These are phyloP conservation scores for Diloba caeruleocephala DNA, from an alignment of 2,888 invertebrate species.

Conservation along the genomic window DNA sequence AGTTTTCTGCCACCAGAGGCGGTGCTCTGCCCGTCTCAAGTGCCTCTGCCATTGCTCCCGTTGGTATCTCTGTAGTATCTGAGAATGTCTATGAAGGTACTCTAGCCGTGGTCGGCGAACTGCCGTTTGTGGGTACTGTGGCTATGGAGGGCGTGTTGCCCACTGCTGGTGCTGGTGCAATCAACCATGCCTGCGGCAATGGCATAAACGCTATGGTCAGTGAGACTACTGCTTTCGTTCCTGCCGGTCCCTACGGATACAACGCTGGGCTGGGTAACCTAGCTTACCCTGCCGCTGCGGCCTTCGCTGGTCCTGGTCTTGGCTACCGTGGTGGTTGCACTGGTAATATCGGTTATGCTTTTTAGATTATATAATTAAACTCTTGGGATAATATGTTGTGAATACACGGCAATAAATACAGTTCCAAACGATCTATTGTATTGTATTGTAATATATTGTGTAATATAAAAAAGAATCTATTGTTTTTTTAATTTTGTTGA, in stretches of 20 bases:
- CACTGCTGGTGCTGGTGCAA: conserved; percentile 53
- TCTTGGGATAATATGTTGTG: no score
- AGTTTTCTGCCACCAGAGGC: conserved; percentile 25
- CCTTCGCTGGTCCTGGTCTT: no score
- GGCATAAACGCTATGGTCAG: conserved; percentile 50
- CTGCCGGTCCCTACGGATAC: background rate
- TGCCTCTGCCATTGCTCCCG: conserved; percentile 31
- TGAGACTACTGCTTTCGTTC: conserved; percentile 6
- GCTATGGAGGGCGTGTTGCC: conserved; percentile 55
- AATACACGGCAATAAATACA: no score
- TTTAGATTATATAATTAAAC: no score
- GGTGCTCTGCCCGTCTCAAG: conserved; percentile 45
- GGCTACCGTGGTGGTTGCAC: no score
- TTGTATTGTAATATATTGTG: no score
- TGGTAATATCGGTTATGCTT: no score
- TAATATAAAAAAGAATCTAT: no score
- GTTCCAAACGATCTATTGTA: no score
- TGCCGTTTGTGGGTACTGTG: conserved; percentile 66
- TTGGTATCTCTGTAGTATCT: conserved; percentile 41
- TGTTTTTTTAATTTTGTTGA: no score
- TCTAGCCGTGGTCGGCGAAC: conserved; percentile 54
- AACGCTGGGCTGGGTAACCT: no score
- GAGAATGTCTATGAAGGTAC: conserved; percentile 51
- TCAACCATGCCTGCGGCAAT: conserved; percentile 61
- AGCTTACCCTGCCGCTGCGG: no score